These are phyloP conservation scores for Phrynocephalus guinanensis DNA, from an alignment of 2,797 vertebrate genomes.

Conservation along the genomic window DNA sequence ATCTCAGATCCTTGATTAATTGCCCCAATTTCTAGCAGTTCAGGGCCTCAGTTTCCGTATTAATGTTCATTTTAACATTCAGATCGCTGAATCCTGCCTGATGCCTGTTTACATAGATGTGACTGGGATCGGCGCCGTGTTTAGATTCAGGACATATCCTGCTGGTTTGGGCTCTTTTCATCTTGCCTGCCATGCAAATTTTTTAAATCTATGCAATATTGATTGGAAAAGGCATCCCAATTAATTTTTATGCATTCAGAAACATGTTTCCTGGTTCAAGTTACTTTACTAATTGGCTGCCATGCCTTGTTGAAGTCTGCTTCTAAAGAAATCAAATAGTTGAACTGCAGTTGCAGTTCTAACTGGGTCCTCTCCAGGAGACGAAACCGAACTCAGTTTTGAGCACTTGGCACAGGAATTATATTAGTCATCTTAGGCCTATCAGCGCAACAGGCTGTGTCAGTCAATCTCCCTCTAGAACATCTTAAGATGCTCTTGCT, in stretches of 20 bases:
- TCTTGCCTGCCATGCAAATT: not conserved
- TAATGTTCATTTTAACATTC: not conserved
- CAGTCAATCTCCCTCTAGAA: not conserved
- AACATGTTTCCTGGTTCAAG: not conserved
- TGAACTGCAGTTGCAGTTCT: not conserved
- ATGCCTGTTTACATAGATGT: not conserved
- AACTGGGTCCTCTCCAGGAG: not conserved
- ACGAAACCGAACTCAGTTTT: not conserved
- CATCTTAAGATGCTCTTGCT: not conserved
- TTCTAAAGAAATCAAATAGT: not conserved
- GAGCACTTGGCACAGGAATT: not conserved
- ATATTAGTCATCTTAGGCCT: not conserved
- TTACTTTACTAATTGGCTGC: slow-evolving; percentile 20
- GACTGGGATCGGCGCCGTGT: not conserved
- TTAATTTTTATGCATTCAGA: slow-evolving; percentile 7
- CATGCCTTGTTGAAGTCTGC: slow-evolving; percentile 10
- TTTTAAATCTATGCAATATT: not conserved
- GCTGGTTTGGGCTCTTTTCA: not conserved
- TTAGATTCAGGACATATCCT: not conserved
- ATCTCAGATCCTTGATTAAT: not conserved
- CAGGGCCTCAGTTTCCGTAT: not conserved
- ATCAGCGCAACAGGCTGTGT: not conserved
- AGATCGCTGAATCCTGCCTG: not conserved
- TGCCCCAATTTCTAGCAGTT: not conserved
- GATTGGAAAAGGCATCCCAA: not conserved